These are phyloP conservation scores for Frieseomelitta varia DNA, from an alignment of 1,140 invertebrate genomes.

Conservation along the genomic window DNA sequence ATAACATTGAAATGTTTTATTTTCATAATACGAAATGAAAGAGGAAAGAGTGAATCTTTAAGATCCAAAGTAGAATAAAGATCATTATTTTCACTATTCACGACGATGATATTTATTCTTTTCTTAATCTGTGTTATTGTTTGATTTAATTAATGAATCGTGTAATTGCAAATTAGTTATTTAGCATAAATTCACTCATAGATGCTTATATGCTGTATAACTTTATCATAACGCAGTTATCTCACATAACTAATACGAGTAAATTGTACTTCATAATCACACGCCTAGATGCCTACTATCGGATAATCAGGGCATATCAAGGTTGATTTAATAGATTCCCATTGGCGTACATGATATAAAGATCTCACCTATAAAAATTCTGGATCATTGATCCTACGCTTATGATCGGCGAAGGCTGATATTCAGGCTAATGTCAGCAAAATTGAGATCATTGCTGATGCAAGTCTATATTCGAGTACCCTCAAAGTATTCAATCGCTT, in stretches of 20 bases:
- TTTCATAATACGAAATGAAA: not conserved
- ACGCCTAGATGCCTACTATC: constrained; percentile 37
- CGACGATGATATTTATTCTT: not conserved
- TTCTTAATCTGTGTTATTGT: not conserved
- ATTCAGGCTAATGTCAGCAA: constrained; percentile 39
- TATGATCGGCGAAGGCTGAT: constrained; percentile 25
- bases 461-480: not conserved
- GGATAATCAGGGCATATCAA: constrained; percentile 51
- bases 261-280: constrained; percentile 51
- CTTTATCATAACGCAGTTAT: constrained; percentile 23
- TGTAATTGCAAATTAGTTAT: not conserved
- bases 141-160: too few species aligned
- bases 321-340: constrained; percentile 48
- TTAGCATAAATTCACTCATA: not conserved
- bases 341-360: constrained; percentile 27
- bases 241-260: constrained; percentile 35
- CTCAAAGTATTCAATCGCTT: not conserved
- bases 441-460: constrained; percentile 30
- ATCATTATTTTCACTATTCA: not conserved
- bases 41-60: not conserved
- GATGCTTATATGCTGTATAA: not conserved
- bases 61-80: not conserved
- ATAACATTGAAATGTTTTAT: not conserved
- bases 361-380: not conserved
- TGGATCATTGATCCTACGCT: constrained; percentile 24